Conservation (phyloP, 2,888 invertebrate species). For the Fragum fragum region DNA sequence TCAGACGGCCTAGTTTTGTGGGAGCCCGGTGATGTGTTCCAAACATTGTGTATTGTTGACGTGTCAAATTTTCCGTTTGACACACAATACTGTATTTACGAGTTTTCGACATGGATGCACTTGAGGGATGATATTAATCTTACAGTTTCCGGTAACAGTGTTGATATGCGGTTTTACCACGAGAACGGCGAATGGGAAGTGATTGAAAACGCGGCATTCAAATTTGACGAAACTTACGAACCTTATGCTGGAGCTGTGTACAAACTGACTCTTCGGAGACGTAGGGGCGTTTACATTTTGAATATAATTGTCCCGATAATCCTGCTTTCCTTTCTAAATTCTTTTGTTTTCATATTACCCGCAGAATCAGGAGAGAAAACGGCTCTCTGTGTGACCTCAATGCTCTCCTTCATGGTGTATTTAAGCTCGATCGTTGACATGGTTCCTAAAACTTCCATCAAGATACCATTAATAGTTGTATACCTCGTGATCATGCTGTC, state of each 20-base stretch:
- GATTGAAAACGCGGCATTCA: conserved; percentile 30
- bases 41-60: conserved; percentile 55
- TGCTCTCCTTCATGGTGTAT: conserved; percentile 57
- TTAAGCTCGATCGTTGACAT: conserved; percentile 55
- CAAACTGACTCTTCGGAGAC: conserved; percentile 42
- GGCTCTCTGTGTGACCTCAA: conserved; percentile 52
- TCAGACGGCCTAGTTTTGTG: conserved; percentile 48
- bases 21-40: conserved; percentile 57
- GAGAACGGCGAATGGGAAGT: conserved; percentile 58
- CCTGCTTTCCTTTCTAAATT: conserved; percentile 47
- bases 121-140: conserved; percentile 42
- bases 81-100: conserved; percentile 52
- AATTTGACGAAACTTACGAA: conserved; percentile 47
- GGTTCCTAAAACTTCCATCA: conserved; percentile 53
- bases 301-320: conserved; percentile 56
- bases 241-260: conserved; percentile 48
- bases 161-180: conserved; percentile 51
- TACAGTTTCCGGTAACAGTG: conserved; percentile 36
- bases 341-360: conserved; percentile 53
- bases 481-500: conserved; percentile 54
- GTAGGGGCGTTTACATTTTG: conserved; percentile 45
- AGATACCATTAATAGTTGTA: conserved; percentile 49
- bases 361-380: conserved; percentile 54
- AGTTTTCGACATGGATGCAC: conserved; percentile 54
- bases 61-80: conserved; percentile 56